Conservation (phyloP, 2,113 vertebrate species). For the Dromaius novaehollandiae region DNA sequence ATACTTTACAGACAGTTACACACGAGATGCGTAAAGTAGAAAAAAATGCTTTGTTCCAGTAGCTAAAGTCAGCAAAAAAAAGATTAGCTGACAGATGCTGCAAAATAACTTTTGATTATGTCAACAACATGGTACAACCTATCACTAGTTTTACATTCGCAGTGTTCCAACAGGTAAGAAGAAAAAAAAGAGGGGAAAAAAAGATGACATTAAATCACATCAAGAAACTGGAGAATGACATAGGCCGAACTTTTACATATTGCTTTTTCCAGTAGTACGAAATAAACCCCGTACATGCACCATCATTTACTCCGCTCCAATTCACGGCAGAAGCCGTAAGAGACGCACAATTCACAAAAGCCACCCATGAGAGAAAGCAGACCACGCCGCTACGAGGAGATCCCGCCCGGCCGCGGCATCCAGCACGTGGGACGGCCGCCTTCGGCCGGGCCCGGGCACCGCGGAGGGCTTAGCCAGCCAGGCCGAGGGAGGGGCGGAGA, state of each 20-base stretch:
- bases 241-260: not conserved
- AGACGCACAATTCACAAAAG: accelerated
- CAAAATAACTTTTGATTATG: not conserved
- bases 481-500: not conserved
- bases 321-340: not conserved
- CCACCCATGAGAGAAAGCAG: accelerated
- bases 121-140: not conserved
- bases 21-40: not conserved
- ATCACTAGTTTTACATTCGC: not conserved
- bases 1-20: not conserved
- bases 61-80: not conserved
- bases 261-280: accelerated
- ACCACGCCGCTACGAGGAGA: not conserved
- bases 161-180: accelerated
- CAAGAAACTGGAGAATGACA: not conserved
- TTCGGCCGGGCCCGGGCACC: not conserved
- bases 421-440: not conserved
- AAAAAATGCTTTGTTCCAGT: not conserved
- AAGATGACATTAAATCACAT: not conserved
- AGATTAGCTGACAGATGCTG: not conserved
- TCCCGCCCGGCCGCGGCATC: not conserved
- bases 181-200: not conserved
- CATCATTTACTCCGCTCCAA: not conserved
- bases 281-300: not conserved
- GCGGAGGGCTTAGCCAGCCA: not conserved